phyloP scores from a whole-genome alignment of 2,113 vertebrate genomes.

The Tetrax tetrax region DNA sequence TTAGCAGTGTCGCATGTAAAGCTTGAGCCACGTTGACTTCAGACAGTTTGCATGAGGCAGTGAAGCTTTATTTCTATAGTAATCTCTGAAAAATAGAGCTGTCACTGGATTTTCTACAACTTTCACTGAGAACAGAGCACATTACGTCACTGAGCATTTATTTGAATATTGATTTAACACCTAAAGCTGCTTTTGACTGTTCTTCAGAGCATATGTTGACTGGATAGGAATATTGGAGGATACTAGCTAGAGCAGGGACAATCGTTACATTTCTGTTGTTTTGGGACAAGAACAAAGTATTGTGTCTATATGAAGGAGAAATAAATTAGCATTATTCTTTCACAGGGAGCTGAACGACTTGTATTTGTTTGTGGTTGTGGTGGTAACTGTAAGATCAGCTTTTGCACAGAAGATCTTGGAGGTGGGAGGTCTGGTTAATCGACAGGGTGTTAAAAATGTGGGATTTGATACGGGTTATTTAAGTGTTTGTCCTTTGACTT shows the following conservation, averaged over 20 bases:
- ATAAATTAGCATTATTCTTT: not conserved
- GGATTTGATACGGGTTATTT: not conserved
- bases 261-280: not conserved
- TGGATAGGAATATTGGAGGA: not conserved
- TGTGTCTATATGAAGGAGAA: not conserved
- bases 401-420: not conserved
- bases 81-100: not conserved
- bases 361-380: not conserved
- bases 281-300: not conserved
- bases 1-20: not conserved
- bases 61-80: not conserved
- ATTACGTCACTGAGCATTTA: not conserved
- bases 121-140: not conserved
- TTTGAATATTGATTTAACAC: not conserved
- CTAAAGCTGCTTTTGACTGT: not conserved
- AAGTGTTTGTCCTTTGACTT: conserved; percentile 9
- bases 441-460: not conserved
- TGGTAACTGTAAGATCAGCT: not conserved
- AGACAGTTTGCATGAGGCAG: not conserved
- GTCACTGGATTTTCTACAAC: not conserved
- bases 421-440: conserved; percentile 48
- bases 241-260: not conserved
- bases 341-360: not conserved
- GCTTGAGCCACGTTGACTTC: not conserved
- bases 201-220: not conserved